Evolutionary conservation across 2,113 vertebrate genomes (phyloP), one percentile per base, ranked within the genome.

Genomic region (Tor tambroides): DNA sequence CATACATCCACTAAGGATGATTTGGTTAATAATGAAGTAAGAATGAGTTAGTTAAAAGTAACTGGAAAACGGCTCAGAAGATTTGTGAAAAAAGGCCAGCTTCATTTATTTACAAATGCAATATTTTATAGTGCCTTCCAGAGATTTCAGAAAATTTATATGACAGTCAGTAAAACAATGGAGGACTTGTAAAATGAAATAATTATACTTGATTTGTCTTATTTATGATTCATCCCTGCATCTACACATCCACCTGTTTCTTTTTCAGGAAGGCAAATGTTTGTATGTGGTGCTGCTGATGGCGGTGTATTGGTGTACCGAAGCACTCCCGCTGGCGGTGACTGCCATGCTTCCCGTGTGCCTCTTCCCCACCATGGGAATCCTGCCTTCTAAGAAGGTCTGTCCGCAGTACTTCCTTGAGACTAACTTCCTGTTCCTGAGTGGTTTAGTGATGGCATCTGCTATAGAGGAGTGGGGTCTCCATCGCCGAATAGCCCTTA

Each of bases 401-500:
- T 99, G 98, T 88, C 95, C 96, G 1, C 97, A 99, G 43, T 99
- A 99, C 92, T 99, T 99, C 90, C 92, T 98, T 38, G 98, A 99
- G 90, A 99, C 98, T 90, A 99, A 99, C 89, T 98, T 99, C 89
- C 97, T 99, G 77, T 99, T 99, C 84, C 94, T 99, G 88, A 99
- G 98, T 3, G 98, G 98, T 0, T 95, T 99, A n/a, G 94, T 99
- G 83, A 96, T 99, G 97, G 98, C 98, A 2, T 95, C 96, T 0
- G 98, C 97, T 82, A 98, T 99, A 0, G 98, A 99, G 92, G 96
- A 99, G 89, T 99, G 98, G 96, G 98, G 98, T 71, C 95, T 99
- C 26, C 98, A 99, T 88, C 96, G 97, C 51, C 95, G 98, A 84
- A 99, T 99, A 0, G 98, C 98, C 0, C 95, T 99, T 80, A 97